A percentile compares a stretch with the other conserved stretches of the same genome.
Conservation (phyloP, 1,140 invertebrate species). For the Lucilia cuprina region DNA sequence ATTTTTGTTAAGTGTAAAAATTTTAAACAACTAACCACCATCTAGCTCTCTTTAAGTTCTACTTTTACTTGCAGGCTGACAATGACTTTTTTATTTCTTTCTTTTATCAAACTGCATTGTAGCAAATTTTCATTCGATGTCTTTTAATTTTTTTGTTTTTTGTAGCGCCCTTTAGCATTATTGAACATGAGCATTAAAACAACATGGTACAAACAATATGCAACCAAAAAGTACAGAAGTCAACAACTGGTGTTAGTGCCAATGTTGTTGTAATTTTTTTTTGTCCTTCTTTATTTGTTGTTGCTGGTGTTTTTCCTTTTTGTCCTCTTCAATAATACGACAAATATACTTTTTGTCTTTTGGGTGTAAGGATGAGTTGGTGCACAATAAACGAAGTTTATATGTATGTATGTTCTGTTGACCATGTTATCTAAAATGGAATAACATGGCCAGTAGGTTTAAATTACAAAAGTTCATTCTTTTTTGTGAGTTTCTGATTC, state of each 20-base stretch:
- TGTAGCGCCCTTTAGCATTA: slow-evolving; percentile 33
- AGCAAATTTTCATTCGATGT: slow-evolving; percentile 4
- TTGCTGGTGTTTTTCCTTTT: background rate
- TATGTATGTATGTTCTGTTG: background rate
- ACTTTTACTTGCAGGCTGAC: background rate
- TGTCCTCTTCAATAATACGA: slow-evolving; percentile 28
- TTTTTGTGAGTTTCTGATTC: background rate
- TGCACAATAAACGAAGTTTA: background rate
- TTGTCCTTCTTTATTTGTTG: background rate
- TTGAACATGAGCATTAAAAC: slow-evolving; percentile 31
- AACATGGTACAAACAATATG: background rate
- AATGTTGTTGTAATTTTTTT: slow-evolving; percentile 21
- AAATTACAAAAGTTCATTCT: slow-evolving; percentile 29
- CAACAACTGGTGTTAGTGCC: slow-evolving; percentile 32
- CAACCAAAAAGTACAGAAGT: slow-evolving; percentile 19
- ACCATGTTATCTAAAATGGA: slow-evolving; percentile 30
- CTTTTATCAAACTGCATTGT: background rate
- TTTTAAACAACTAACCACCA: background rate
- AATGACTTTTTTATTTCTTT: background rate
- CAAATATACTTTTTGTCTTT: slow-evolving; percentile 17
- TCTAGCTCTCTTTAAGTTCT: background rate
- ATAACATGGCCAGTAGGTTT: slow-evolving; percentile 33
- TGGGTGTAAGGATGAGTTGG: background rate
- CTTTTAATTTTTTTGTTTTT: background rate
- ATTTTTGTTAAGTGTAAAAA: background rate